Base-by-base conservation (phyloP, 2,113 vertebrate species). In the Lota lota region DNA sequence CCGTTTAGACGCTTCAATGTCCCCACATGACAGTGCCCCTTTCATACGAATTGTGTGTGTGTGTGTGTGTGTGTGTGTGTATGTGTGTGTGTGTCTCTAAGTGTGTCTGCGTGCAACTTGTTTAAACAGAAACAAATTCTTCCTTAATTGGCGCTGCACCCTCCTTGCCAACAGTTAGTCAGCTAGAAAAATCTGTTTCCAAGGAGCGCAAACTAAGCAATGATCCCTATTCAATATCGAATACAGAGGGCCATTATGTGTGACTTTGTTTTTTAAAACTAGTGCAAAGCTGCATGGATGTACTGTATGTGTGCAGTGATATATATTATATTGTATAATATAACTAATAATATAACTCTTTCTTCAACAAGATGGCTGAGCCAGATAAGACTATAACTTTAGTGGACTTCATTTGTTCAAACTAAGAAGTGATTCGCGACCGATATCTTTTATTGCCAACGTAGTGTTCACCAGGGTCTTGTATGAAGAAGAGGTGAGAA, bases 151-250 rank as follows among this genome's bases (percentile, higher is more conserved):
- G 82, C 85, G 81, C 73, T 12, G 77, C 11, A 51, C 74, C 33
- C 83, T 74, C 83, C 81, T 87, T 85, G 85, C 83, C 83, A 90
- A 85, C 82, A 85, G 86, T 82, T 78, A 84, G 78, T 83, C 81
- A 77, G 85, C 85, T 76, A 87, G 82, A 85, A 89, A 83, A 83
- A 82, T 82, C 73, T 77, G 85, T 82, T 79, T 79, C 85, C 82
- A 83, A 72, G 83, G 79, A 81, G 78, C 64, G 66, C 72, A 74
- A 85, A 79, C 79, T 83, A 82, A 81, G 85, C 75, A 70, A 78
- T 85, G 79, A 81, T 82, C 80, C 85, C 79, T 61, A 83, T 84
- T 88, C 83, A 88, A 51, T 12, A 1, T 36, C 10, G 68, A 70
- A 74, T 72, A 81, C 75, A 89, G 66, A 78, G 79, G 68, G 80